Conservation (phyloP, 2,797 vertebrate genomes). For the Phoeniculus purpureus region DNA sequence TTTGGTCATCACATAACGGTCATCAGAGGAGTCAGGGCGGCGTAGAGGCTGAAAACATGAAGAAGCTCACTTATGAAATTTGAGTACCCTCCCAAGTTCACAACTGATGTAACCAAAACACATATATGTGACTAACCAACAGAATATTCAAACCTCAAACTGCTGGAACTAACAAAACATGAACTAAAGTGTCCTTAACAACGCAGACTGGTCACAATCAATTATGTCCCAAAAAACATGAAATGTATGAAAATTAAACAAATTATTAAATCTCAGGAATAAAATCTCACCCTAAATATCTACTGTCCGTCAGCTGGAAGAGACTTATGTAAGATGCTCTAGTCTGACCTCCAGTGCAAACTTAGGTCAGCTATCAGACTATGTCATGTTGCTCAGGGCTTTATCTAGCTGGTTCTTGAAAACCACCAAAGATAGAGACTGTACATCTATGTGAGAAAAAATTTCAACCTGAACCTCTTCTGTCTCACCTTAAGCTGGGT, state of each 20-base stretch:
- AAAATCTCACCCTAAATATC: background rate
- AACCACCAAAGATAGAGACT: background rate
- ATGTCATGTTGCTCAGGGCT: background rate
- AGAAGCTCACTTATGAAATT: background rate
- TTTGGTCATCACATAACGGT: constrained; percentile 98
- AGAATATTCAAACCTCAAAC: background rate
- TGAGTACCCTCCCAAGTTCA: background rate
- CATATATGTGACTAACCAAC: background rate
- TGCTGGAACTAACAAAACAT: background rate
- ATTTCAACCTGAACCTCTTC: background rate
- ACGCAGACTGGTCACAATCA: background rate
- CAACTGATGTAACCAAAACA: background rate
- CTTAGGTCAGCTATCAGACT: background rate
- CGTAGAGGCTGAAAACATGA: constrained; percentile 85
- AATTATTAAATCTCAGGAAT: background rate
- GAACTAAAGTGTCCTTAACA: background rate
- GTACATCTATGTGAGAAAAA: background rate
- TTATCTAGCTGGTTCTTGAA: background rate
- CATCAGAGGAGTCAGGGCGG: constrained; percentile 95
- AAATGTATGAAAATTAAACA: background rate
- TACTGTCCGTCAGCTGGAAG: background rate
- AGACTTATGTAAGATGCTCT: background rate
- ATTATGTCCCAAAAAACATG: background rate
- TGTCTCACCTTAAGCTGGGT: background rate
- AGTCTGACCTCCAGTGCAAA: background rate